Conservation (phyloP, 1,140 invertebrate species). For the Drosophila lowei region DNA sequence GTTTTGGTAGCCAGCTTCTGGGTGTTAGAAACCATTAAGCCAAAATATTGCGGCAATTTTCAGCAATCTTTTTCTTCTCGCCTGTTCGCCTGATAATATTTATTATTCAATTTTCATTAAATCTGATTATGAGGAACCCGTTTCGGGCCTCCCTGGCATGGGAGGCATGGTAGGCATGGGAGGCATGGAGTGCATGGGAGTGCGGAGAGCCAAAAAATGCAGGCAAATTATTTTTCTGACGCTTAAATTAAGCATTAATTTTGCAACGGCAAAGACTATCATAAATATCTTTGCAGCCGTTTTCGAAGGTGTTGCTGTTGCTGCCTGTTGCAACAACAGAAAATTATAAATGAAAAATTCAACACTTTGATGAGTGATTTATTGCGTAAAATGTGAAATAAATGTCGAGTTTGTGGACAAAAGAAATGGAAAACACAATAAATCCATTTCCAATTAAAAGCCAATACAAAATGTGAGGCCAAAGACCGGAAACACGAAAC, state of each 20-base stretch:
- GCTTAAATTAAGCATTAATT: constrained; percentile 78
- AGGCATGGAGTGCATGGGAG: background rate
- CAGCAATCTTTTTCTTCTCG: constrained; percentile 50
- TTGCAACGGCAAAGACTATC: constrained; percentile 39
- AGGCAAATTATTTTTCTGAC: constrained; percentile 71
- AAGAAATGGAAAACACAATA: constrained; percentile 43
- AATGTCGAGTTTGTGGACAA: constrained; percentile 58
- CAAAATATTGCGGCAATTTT: constrained; percentile 62
- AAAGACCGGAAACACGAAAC: constrained; percentile 57
- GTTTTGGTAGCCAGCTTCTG: constrained; percentile 26
- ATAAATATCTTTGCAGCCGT: constrained; percentile 65
- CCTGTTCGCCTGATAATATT: constrained; percentile 68
- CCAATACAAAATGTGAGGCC: background rate
- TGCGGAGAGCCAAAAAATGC: constrained; percentile 48
- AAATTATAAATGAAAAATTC: constrained; percentile 19
- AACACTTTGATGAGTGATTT: constrained; percentile 22
- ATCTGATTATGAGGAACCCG: constrained; percentile 70
- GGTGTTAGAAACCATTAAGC: constrained; percentile 34
- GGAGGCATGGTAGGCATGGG: background rate
- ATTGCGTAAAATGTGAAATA: constrained; percentile 43
- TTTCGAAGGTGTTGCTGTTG: constrained; percentile 71
- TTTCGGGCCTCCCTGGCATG: constrained; percentile 32
- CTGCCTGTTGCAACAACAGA: constrained; percentile 56
- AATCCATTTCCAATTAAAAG: constrained; percentile 56
- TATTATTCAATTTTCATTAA: constrained; percentile 81